Conservation (phyloP, 1,140 invertebrate genomes). For the Drosophila mayri region DNA sequence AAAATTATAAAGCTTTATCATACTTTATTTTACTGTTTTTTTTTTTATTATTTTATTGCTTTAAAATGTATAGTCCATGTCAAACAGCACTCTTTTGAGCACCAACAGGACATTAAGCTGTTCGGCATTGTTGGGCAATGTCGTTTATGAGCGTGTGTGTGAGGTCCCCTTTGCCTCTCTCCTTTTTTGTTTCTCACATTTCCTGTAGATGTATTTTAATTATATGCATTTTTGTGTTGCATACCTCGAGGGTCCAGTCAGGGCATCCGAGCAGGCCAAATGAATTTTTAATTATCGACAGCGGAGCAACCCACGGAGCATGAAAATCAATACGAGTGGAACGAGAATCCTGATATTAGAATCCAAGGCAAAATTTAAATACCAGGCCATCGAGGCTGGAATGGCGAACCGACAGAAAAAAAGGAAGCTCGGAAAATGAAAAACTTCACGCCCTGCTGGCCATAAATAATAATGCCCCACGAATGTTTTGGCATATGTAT, state of each 20-base stretch:
- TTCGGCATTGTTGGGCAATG: slow-evolving; percentile 37
- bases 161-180: slow-evolving; percentile 10
- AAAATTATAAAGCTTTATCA: background rate
- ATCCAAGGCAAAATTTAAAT: slow-evolving; percentile 36
- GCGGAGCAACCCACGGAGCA: slow-evolving; percentile 16
- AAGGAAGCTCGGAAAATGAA: slow-evolving; percentile 16
- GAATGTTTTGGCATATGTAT: slow-evolving; percentile 23
- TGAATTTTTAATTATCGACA: slow-evolving; percentile 81
- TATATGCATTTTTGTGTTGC: slow-evolving; percentile 78
- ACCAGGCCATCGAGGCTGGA: slow-evolving; percentile 2
- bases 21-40: no score
- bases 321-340: slow-evolving; percentile 67
- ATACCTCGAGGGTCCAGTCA: slow-evolving; percentile 57
- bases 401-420: background rate
- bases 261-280: slow-evolving; percentile 45
- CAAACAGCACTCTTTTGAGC: no score
- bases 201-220: slow-evolving; percentile 66
- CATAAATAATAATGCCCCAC: slow-evolving; percentile 56
- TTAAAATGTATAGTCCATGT: no score
- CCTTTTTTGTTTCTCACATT: slow-evolving; percentile 4
- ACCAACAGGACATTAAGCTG: no score
- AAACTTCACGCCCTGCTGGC: slow-evolving; percentile 49
- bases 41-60: background rate
- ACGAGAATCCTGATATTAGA: slow-evolving; percentile 39
- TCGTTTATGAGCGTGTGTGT: slow-evolving; percentile 6